Evolutionary conservation across 1,140 invertebrate species (phyloP).

Genomic region (Cyrtorhinus lividipennis): DNA sequence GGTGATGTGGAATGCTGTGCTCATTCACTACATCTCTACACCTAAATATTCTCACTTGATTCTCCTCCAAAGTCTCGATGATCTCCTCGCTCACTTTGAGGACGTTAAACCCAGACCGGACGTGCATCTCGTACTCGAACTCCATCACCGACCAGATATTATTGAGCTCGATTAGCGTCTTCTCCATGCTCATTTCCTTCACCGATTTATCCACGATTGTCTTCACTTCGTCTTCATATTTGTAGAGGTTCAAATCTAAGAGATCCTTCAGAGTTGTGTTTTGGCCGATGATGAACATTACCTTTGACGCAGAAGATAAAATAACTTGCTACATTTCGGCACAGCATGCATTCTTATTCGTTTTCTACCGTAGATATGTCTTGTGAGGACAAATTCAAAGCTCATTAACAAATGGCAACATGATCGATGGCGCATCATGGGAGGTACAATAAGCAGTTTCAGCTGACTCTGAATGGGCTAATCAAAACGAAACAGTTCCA

Average conservation of each 20-base stretch:
- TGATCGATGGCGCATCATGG: no score
- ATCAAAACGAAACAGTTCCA: no score
- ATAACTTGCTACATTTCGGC: no score
- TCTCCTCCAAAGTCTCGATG: constrained; percentile 84
- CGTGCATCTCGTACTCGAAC: constrained; percentile 66
- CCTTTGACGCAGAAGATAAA: constrained; percentile 31
- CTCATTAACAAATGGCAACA: no score
- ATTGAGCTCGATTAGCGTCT: constrained; percentile 69
- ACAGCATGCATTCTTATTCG: no score
- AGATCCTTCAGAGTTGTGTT: constrained; percentile 72
- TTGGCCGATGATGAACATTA: constrained; percentile 56
- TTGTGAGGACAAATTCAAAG: no score
- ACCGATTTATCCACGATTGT: constrained; percentile 90
- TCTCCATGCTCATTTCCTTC: constrained; percentile 94
- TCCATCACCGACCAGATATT: constrained; percentile 68
- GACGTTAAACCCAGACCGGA: constrained; percentile 59
- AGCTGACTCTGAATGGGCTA: no score
- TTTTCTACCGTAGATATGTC: no score
- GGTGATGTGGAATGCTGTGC: no score
- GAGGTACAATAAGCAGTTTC: no score
- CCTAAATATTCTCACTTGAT: constrained; percentile 70
- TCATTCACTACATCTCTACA: no score
- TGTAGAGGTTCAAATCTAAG: constrained; percentile 71
- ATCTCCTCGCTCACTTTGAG: constrained; percentile 72
- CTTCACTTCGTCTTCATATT: constrained; percentile 87